These are phyloP conservation scores for Amphimedon queenslandica DNA, from an alignment of 37 sponge, comb jelly and placozoan species.

Conservation along the genomic window DNA sequence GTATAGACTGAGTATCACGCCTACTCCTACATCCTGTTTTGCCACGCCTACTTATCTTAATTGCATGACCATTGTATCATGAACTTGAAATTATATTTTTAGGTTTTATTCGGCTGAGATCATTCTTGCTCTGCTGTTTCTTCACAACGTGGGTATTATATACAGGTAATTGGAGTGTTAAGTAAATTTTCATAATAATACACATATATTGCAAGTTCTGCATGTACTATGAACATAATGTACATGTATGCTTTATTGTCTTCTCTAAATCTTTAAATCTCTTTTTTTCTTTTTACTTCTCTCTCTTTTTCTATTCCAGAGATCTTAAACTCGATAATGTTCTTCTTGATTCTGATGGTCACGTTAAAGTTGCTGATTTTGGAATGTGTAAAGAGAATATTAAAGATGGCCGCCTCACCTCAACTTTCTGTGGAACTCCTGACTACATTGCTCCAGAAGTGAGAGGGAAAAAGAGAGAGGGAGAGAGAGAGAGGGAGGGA, in stretches of 20 bases:
- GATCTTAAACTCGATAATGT: constrained; percentile 99
- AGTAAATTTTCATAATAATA: not conserved
- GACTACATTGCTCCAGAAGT: constrained; percentile 99
- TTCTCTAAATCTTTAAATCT: not conserved
- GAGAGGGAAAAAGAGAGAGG: not conserved
- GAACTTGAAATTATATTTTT: too few species aligned
- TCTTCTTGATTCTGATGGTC: constrained; percentile 90
- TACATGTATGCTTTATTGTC: too few species aligned
- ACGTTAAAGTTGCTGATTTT: constrained; percentile 98
- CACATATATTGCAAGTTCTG: too few species aligned
- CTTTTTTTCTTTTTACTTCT: not conserved
- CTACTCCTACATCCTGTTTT: too few species aligned
- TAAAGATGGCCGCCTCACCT: constrained; percentile 69
- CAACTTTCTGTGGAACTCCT: constrained; percentile 99
- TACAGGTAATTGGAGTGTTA: constrained; percentile 75
- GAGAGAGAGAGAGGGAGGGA: not conserved
- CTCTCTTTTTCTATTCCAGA: constrained; percentile 29
- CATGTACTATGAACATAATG: too few species aligned
- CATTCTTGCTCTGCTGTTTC: constrained; percentile 81
- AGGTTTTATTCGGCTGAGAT: constrained; percentile 98
- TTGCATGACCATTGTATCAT: too few species aligned
- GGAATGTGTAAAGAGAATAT: constrained; percentile 99
- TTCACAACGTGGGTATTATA: constrained; percentile 88
- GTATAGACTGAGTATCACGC: too few species aligned
- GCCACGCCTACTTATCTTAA: too few species aligned